Conservation (phyloP, 2,797 vertebrate species). For the Holocentrus rufus region DNA sequence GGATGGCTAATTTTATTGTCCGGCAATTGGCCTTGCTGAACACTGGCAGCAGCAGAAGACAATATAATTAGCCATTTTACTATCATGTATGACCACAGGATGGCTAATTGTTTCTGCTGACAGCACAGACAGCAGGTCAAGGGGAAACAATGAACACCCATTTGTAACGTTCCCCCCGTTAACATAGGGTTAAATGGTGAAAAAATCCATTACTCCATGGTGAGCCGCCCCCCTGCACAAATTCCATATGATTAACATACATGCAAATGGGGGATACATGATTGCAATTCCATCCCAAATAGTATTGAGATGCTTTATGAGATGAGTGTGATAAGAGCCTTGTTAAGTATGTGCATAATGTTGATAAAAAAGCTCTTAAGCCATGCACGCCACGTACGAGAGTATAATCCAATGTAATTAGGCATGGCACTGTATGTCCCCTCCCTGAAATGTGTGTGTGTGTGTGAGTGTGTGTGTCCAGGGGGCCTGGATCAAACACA, state of each 20-base stretch:
- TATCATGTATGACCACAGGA: slow-evolving; percentile 55
- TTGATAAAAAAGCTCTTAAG: slow-evolving; percentile 2
- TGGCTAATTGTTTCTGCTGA: slow-evolving; percentile 59
- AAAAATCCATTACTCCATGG: slow-evolving; percentile 17
- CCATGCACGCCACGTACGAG: neutral
- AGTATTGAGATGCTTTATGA: slow-evolving; percentile 36
- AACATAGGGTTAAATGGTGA: slow-evolving; percentile 43
- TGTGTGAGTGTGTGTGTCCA: slow-evolving; percentile 2
- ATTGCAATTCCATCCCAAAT: slow-evolving; percentile 22
- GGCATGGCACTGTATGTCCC: slow-evolving; percentile 1
- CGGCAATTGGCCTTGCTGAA: slow-evolving; percentile 36
- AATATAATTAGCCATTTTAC: slow-evolving; percentile 65
- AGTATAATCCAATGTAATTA: slow-evolving; percentile 29
- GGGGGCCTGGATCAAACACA: neutral
- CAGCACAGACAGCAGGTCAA: slow-evolving; percentile 39
- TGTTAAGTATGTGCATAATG: slow-evolving; percentile 9
- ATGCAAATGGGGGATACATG: slow-evolving; percentile 25
- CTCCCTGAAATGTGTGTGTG: slow-evolving; percentile 31
- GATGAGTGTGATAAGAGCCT: slow-evolving; percentile 27
- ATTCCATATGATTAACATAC: slow-evolving; percentile 19
- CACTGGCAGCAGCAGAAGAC: slow-evolving; percentile 50
- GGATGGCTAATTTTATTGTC: slow-evolving; percentile 55
- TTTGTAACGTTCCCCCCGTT: slow-evolving; percentile 35
- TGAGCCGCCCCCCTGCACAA: neutral
- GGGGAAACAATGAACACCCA: slow-evolving; percentile 25